These are phyloP conservation scores for Riparia riparia DNA, from an alignment of 2,113 vertebrate species.

Conservation along the genomic window DNA sequence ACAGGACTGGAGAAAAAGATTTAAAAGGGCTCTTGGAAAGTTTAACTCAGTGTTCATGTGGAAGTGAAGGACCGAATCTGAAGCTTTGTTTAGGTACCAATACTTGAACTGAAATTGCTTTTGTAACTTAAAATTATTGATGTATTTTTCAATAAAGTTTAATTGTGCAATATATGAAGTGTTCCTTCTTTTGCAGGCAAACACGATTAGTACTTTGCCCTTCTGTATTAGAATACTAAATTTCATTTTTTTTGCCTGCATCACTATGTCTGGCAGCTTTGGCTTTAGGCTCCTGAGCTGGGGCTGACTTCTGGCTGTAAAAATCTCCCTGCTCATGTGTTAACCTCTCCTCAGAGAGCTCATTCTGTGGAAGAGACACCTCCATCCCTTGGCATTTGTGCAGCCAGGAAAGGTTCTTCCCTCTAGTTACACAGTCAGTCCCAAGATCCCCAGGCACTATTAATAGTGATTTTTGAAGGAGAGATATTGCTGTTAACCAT, in stretches of 20 bases:
- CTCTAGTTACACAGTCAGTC: neutral
- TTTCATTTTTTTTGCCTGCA: neutral
- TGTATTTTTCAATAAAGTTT: neutral
- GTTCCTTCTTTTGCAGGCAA: neutral
- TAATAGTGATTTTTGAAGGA: neutral
- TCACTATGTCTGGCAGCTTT: neutral
- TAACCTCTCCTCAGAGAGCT: neutral
- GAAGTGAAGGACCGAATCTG: neutral
- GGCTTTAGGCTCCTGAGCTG: neutral
- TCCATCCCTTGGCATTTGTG: fast-evolving
- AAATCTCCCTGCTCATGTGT: neutral
- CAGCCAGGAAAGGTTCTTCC: neutral
- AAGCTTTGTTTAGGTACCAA: neutral
- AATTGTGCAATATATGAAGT: neutral
- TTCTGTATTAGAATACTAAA: neutral
- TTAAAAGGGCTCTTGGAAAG: neutral
- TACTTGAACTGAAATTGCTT: neutral
- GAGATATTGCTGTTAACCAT: neutral
- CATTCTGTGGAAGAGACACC: neutral
- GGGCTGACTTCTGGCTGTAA: neutral
- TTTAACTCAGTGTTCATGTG: neutral
- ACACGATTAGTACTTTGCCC: neutral
- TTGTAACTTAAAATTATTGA: neutral
- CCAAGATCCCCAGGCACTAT: neutral
- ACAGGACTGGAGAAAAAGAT: neutral